Base-by-base conservation (phyloP, 2,888 invertebrate genomes). In the Heliconius charithonia region DNA sequence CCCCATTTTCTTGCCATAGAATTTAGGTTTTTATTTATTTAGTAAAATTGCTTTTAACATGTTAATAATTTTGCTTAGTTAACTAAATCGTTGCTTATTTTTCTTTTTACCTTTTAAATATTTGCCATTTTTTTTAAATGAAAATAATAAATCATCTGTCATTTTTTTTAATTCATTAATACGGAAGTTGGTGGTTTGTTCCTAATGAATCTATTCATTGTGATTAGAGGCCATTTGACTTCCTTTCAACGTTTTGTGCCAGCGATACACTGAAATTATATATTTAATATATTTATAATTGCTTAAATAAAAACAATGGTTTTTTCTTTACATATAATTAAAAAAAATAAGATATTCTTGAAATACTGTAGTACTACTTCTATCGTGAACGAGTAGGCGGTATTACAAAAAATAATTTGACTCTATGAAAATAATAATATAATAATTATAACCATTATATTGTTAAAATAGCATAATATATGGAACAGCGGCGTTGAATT, bases 241-340 rank as follows among this genome's bases (percentile, higher is more conserved):
- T 79, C 71, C 69, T 80, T 66, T 72, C 77, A 79, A 66, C 51
- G 78, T 67, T 72, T 76, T 81, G 79, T 81, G 80, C 79, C 79
- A 80, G 79, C 78, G 77, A 62, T 79, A 63, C 51, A 56, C 29
- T 19, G 6, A 76, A 62, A 67, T 7, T 45, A 32, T 62, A 25
- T 32, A 12, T 37, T 67, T 22, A 7, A 7, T 66, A 66, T 66
- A 6, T 45, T 37, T 69, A 19, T 69, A 70, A 75, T 75, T 74
- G 76, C 71, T 72, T 62, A 37, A 79, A 70, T n/a, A 4, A 12
- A 59, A 3, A 51, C 22, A 51, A 9, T 51, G 51, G 0, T 22
- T 22, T 37, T 37, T 37, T 37, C 32, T 37, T 37, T 37, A 37
- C 32, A 37, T 37, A 37, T 37, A 9, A 37, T 32, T 32, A 19